A percentile compares a stretch with the other conserved stretches of the same genome.
phyloP scores from a whole-genome alignment of 2,888 invertebrate genomes.

The Caenorhabditis angaria region DNA sequence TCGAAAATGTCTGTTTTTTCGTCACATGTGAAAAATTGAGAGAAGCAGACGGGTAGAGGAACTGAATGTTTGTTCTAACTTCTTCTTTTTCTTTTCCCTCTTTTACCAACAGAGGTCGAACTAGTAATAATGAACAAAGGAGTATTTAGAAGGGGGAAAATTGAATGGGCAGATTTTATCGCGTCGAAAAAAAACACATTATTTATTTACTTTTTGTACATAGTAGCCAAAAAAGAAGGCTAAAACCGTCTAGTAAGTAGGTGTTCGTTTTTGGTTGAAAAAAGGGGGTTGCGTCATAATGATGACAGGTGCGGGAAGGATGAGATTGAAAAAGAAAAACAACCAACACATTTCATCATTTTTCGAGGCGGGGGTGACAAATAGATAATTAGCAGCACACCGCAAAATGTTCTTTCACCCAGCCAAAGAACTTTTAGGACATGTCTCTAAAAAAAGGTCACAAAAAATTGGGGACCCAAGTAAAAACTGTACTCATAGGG shows the following conservation, averaged over 20 bases:
- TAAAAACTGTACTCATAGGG: not conserved
- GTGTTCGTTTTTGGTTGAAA: not conserved
- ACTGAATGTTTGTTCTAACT: not conserved
- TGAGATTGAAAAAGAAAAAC: not conserved
- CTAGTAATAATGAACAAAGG: not conserved
- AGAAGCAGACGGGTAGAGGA: not conserved
- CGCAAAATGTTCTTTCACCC: too few species aligned
- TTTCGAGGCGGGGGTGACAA: not conserved
- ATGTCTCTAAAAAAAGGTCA: too few species aligned
- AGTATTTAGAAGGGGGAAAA: slow-evolving; percentile 5
- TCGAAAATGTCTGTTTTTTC: not conserved
- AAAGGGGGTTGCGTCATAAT: slow-evolving; percentile 4
- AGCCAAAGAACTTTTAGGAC: too few species aligned
- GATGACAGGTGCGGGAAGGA: not conserved
- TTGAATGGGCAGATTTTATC: not conserved
- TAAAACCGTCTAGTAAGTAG: too few species aligned
- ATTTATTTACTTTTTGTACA: too few species aligned
- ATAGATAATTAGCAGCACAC: too few species aligned
- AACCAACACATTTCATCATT: not conserved
- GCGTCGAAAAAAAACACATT: not conserved
- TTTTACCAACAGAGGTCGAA: slow-evolving; percentile 4
- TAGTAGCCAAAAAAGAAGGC: too few species aligned
- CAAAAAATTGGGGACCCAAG: too few species aligned
- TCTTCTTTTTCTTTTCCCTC: not conserved
- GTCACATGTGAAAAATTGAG: not conserved